Base-by-base conservation (phyloP, 2,888 invertebrate genomes). In the Melikaiella ostensackeni region DNA sequence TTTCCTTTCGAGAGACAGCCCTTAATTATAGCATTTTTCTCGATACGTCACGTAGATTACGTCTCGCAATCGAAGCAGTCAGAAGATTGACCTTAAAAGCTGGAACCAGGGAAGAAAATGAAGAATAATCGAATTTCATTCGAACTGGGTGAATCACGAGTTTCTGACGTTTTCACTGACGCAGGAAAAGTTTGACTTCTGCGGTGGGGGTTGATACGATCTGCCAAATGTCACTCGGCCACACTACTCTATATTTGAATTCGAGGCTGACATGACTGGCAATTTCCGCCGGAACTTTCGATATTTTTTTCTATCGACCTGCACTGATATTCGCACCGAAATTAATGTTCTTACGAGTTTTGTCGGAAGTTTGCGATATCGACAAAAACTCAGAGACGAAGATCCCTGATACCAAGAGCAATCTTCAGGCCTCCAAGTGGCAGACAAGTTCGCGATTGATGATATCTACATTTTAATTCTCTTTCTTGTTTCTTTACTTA, bases 201-300 rank as follows among this genome's bases (percentile, higher is more conserved):
- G n/a, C 30, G 62, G 9, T 74, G 76, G 84, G 83, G 81, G 78
- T 82, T 83, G 87, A 89, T 88, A 86, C 84, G 82, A 86, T 84
- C 85, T 83, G 84, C 84, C 85, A 88, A 90, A 89, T 88, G 88
- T 88, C 86, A 84, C 82, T 82, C 82, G 82, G 83, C 81, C 85
- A 84, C 81, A 82, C 81, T 80, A 83, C 84, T 86, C 86, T 86
- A 86, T 86, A 87, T 87, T 87, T 86, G 83, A 88, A 87, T 86
- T 81, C 82, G 79, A 83, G 74, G 77, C 80, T 83, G 76, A 78
- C 83, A 79, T 76, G 82, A 81, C 80, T 78, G 80, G 75, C 79
- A 78, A 78, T 75, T 79, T 70, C 64, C 59, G 35, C 74, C 13
- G 33, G 57, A 30, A 64, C 42, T 74, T 75, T 78, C 50, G 61